Evolutionary conservation across 2,888 invertebrate genomes (phyloP).

Genomic region (Corythucha ciliata): DNA sequence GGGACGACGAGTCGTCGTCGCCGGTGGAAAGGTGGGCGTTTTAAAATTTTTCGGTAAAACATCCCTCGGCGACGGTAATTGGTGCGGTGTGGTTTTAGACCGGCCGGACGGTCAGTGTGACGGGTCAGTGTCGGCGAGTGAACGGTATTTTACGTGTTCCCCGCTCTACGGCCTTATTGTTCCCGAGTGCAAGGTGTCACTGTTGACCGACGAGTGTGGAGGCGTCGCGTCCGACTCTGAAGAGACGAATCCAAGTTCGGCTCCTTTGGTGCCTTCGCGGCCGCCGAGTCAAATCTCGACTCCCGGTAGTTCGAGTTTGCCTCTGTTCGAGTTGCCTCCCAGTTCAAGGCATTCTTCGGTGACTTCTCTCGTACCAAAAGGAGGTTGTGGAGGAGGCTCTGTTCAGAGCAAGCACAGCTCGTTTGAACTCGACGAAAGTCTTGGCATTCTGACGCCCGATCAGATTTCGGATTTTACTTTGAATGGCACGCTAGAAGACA

Average conservation of each 20-base stretch:
- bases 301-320: conserved; percentile 28
- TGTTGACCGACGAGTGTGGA: conserved; percentile 31
- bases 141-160: conserved; percentile 53
- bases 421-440: conserved; percentile 67
- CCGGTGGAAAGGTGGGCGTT: conserved; percentile 45
- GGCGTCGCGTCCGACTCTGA: conserved; percentile 11
- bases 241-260: conserved; percentile 1
- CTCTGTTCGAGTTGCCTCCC: conserved; percentile 31
- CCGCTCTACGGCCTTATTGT: conserved; percentile 54
- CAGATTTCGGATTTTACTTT: conserved; percentile 67
- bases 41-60: conserved; percentile 50
- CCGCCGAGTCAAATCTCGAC: conserved; percentile 27
- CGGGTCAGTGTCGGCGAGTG: conserved; percentile 51
- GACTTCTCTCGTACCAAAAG: conserved; percentile 30
- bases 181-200: conserved; percentile 48
- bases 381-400: conserved; percentile 17
- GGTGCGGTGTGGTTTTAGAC: conserved; percentile 56
- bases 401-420: conserved; percentile 62
- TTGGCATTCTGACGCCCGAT: conserved; percentile 79
- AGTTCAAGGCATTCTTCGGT: conserved; percentile 32
- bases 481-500: conserved; percentile 46
- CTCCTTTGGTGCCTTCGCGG: conserved; percentile 7
- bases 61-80: conserved; percentile 48
- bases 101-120: conserved; percentile 53
- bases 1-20: conserved; percentile 43